Base-by-base conservation (phyloP, 1,140 invertebrate genomes). In the Drosophila setifemur region DNA sequence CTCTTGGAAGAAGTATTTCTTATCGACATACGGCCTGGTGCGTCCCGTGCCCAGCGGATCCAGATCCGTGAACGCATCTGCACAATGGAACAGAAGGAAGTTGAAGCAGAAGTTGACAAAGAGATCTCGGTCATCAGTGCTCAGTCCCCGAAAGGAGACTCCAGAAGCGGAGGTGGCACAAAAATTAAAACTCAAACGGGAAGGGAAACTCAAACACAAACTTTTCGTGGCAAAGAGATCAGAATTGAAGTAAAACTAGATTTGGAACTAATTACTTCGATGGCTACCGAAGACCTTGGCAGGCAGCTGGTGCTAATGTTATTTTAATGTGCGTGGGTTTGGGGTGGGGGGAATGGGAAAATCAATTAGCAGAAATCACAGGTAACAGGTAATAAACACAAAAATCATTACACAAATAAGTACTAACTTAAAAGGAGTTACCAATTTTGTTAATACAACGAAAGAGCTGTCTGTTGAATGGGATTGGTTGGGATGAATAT, bases 1-100 rank as follows among this genome's bases (percentile, higher is more conserved):
- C 85, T 97, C 95, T 92, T 97, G 95, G 92, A 98, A 98, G 91
- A 98, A 98, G 90, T 97, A 96, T 93, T 97, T 97, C 91, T 97
- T 97, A 92, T 98, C 96, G 76, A 98, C 93, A 92, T 97, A 98
- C 37, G 97, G 96, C 91, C 95, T 96, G 91, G 94, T 96, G 89
- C 95, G 93, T 74, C 96, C 96, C 68, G 96, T 97, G 85, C 96
- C 96, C 82, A 98, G 91, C 48, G 97, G 96, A 93, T 98, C 97
- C 91, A 98, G 91, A 91, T 97, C 96, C 26, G 95, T 97, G 92
- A 98, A 98, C 69, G 97, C 95, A 92, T 97, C 96, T 91, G 94
- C 89, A 69, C 91, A 91, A 63, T 35, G 57, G 28, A 63, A 44
- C 35, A 45, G 63, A 54, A 50, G 23, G 33, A 53, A 16, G n/a